Percentiles rank a stretch among this genome's conserved stretches.
Conservation (phyloP, 2,797 vertebrate species). For the Urocyon cinereoargenteus region DNA sequence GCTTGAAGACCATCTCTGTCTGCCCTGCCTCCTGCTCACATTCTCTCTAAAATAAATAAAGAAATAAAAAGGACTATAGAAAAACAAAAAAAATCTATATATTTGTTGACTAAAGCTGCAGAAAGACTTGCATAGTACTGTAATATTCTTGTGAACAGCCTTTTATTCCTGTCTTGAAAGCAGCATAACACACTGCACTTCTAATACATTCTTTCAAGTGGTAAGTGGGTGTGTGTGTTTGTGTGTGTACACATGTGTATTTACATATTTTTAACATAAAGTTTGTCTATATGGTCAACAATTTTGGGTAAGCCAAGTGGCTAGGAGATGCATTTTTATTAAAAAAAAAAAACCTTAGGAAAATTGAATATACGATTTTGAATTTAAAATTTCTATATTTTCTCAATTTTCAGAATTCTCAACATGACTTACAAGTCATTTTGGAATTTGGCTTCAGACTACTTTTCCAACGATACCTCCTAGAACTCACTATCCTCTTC, state of each 20-base stretch:
- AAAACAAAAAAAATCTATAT: neutral
- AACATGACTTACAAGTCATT: neutral
- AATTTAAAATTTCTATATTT: constrained; percentile 53
- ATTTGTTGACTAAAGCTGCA: neutral
- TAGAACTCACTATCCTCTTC: too few relatives aligned
- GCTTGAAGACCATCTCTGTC: neutral
- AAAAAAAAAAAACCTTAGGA: constrained; percentile 49
- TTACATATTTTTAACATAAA: constrained; percentile 62
- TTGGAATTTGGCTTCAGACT: neutral
- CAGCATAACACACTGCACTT: constrained; percentile 34
- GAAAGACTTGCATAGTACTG: neutral
- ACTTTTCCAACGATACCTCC: neutral
- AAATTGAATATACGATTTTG: neutral
- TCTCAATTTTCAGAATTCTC: neutral
- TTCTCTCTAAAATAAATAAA: neutral
- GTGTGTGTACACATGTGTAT: constrained; percentile 41
- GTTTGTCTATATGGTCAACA: constrained; percentile 65
- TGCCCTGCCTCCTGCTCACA: neutral
- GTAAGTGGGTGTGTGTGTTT: constrained; percentile 58
- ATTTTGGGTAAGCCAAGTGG: constrained; percentile 1
- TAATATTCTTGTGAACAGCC: neutral
- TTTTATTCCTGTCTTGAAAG: neutral
- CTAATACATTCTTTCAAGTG: constrained; percentile 60
- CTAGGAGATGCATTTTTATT: neutral
- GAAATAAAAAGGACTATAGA: neutral